phyloP scores from a whole-genome alignment of 2,888 invertebrate genomes.

The Drosophila nr. perissopoda region DNA sequence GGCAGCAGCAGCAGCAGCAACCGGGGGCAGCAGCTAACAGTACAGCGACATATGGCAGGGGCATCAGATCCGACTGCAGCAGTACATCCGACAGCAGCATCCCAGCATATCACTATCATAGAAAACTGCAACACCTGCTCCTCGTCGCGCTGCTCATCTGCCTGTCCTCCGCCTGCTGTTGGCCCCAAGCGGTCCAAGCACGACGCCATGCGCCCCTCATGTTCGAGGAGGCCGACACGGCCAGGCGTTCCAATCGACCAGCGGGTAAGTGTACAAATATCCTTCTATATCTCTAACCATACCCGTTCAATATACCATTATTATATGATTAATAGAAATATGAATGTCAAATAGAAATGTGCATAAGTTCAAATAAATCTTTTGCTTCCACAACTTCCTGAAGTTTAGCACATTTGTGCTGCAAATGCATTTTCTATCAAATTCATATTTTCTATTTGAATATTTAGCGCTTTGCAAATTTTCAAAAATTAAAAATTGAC shows the following conservation, averaged over 20 bases:
- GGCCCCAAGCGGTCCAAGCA: constrained; percentile 64
- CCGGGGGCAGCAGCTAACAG: constrained; percentile 15
- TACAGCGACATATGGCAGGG: constrained; percentile 11
- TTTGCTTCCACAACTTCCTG: neutral
- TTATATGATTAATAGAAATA: neutral
- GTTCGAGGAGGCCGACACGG: constrained; percentile 89
- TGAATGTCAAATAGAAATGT: neutral
- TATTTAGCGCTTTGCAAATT: neutral
- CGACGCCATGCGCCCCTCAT: constrained; percentile 88
- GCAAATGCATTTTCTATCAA: neutral
- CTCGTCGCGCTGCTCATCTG: constrained; percentile 68
- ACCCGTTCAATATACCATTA: neutral
- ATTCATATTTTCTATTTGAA: neutral
- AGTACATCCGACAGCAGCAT: constrained; percentile 19
- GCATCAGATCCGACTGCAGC: constrained; percentile 9
- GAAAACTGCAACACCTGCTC: constrained; percentile 69
- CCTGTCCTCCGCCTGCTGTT: constrained; percentile 56
- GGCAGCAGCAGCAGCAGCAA: constrained; percentile 18
- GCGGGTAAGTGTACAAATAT: constrained; percentile 87
- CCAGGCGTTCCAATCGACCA: constrained; percentile 88
- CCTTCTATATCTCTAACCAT: neutral
- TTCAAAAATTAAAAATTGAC: fast-evolving
- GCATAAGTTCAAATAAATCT: neutral
- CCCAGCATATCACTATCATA: constrained; percentile 39
- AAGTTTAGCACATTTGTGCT: neutral